Base-by-base conservation (phyloP, 53 echinoderm and acorn worm genomes). In the Hippasteria phrygiana region DNA sequence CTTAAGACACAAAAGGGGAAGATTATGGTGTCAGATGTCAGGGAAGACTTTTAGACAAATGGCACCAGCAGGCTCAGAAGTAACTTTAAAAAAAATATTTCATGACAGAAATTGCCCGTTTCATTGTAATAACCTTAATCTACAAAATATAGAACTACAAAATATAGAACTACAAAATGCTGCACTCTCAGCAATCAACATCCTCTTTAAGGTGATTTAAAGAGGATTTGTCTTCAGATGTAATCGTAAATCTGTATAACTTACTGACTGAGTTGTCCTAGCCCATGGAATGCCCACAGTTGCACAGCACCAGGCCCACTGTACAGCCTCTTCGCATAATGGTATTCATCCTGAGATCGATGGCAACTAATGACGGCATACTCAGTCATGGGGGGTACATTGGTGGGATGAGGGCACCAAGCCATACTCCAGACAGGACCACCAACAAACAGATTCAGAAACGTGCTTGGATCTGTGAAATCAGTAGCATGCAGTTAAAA, bases 301-400 rank as follows among this genome's bases (percentile, higher is more conserved):
- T 91, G 92, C 5, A 91, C 74, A 14, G 71, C 38, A 38, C 92
- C 88, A 28, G 51, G 88, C 9, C 69, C 39, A 10, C 5, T 48
- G 35, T 92, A 89, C 2, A 22, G 14, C 22, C 14, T 50, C 28
- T 34, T 33, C 14, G 29, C 13, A 14, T 86, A 46, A 62, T 93
- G 93, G 18, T 38, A 31, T 6, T 89, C 74, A 32, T 91, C 87
- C 70, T 75, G 72, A 3, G 64, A 77, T 39, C 43, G 55, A 45
- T 91, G 90, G 65, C 95, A 95, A 37, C 93, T 90, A 35, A 96
- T 76, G 32, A 88, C 96, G 24, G 91, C 96, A 82, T 95, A 96
- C 34, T 95, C 91, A 37, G 63, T 89, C 18, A 85, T 55, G 2
- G 47, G 8, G 5, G n/a, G 2, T 14, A 46, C 37, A 41, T 55